Evolutionary conservation across 2,888 invertebrate species (phyloP).

Genomic region (Leptinotarsa peninsularis): DNA sequence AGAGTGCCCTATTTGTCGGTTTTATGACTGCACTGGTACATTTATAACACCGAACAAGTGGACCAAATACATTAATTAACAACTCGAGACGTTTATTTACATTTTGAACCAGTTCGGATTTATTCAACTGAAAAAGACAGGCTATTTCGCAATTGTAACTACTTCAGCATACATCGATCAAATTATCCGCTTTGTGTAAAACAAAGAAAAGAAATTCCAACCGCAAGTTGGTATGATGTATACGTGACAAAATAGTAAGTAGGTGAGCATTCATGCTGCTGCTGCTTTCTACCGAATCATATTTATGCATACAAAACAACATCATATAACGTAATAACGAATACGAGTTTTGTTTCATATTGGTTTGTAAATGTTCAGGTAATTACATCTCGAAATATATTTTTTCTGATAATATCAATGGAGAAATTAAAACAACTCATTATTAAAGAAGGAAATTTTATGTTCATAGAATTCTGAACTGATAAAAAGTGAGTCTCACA

Average conservation of each 20-base stretch:
- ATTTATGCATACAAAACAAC: conserved; percentile 4
- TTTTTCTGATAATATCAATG: too few species aligned
- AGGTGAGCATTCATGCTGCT: conserved; percentile 25
- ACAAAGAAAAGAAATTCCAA: conserved; percentile 4
- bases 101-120: neutral
- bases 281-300: conserved; percentile 19
- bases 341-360: too few species aligned
- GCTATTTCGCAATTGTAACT: neutral
- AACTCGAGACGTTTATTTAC: neutral
- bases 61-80: neutral
- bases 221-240: conserved; percentile 1
- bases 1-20: neutral
- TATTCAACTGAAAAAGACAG: neutral
- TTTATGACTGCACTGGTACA: neutral
- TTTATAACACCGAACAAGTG: neutral
- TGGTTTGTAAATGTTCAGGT: too few species aligned
- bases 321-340: neutral
- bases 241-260: conserved; percentile 24
- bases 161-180: neutral
- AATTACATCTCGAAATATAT: too few species aligned
- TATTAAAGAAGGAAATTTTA: too few species aligned
- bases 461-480: too few species aligned
- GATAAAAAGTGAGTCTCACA: too few species aligned
- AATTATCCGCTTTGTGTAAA: conserved; percentile 10
- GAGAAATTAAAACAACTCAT: too few species aligned